These are phyloP conservation scores for rabbit (Oryctolagus cuniculus) DNA, from an alignment of 2,113 vertebrate species.

Conservation along the genomic window DNA sequence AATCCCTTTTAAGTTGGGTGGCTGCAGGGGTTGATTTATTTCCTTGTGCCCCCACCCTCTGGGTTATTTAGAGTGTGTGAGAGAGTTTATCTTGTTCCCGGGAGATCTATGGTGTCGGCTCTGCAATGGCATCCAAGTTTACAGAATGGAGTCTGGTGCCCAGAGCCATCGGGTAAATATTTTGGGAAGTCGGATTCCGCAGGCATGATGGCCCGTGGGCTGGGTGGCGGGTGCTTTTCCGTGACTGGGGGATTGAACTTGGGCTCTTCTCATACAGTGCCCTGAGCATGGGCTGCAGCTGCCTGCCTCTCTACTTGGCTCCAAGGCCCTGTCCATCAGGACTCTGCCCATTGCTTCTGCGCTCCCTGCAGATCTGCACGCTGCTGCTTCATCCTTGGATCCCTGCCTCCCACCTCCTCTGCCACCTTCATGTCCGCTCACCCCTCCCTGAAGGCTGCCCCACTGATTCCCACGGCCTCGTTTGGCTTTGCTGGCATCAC, in stretches of 20 bases:
- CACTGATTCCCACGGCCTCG: neutral
- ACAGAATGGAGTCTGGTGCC: slow-evolving; percentile 81
- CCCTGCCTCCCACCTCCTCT: neutral
- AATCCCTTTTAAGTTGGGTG: slow-evolving; percentile 73
- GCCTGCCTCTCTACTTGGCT: neutral
- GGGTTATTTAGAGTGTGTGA: slow-evolving; percentile 78
- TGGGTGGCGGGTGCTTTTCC: slow-evolving; percentile 79
- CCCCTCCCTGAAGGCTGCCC: neutral
- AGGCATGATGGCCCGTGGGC: slow-evolving; percentile 74
- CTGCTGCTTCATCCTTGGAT: neutral
- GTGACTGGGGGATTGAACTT: slow-evolving; percentile 74
- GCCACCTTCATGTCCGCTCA: neutral
- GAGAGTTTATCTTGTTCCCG: slow-evolving; percentile 85
- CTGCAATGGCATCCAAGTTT: slow-evolving; percentile 85
- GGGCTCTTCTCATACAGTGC: slow-evolving; percentile 55
- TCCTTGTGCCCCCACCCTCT: slow-evolving; percentile 59
- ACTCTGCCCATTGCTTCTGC: neutral
- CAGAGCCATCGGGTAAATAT: slow-evolving; percentile 85
- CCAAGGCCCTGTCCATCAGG: neutral
- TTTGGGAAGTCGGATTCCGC: slow-evolving; percentile 84
- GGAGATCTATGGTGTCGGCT: slow-evolving; percentile 79
- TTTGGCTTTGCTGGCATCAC: neutral
- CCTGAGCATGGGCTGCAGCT: neutral
- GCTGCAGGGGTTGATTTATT: slow-evolving; percentile 70
- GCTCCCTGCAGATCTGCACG: rapidly evolving